phyloP scores from a whole-genome alignment of 2,797 vertebrate genomes.

The Melanogrammus aeglefinus region DNA sequence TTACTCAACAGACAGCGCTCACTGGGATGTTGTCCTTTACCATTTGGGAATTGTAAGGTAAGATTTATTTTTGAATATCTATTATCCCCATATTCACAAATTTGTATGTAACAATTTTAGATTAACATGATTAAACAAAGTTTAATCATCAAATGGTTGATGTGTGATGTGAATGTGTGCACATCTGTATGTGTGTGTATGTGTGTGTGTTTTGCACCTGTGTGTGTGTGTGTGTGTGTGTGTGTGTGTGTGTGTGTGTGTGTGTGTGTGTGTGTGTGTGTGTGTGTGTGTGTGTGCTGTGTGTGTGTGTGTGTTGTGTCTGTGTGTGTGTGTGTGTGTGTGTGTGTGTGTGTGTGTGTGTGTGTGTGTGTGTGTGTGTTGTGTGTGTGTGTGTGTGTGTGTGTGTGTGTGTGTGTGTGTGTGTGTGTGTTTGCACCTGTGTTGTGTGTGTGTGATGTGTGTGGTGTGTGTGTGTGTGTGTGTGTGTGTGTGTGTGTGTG shows the following conservation, averaged over 20 bases:
- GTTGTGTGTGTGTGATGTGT: not conserved
- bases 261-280: slow-evolving; percentile 4
- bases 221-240: not conserved
- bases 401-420: not conserved
- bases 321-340: not conserved
- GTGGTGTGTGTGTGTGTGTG: not conserved
- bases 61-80: slow-evolving; percentile 12
- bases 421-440: not conserved
- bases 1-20: slow-evolving; percentile 60
- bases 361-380: not conserved
- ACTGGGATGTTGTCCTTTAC: slow-evolving; percentile 70
- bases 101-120: not conserved
- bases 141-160: not conserved
- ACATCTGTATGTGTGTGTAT: not conserved
- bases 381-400: slow-evolving; percentile 1
- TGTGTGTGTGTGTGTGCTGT: slow-evolving; percentile 2
- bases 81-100: not conserved
- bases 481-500: not conserved
- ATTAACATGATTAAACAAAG: not conserved
- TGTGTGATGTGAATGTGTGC: not conserved
- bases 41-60: slow-evolving; percentile 77
- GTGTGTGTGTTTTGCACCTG: slow-evolving; percentile 2
- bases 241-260: not conserved
- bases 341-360: not conserved
- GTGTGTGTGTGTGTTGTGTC: not conserved